Evolutionary conservation across 2,797 vertebrate genomes (phyloP).

Genomic region (Xerus rutilus): DNA sequence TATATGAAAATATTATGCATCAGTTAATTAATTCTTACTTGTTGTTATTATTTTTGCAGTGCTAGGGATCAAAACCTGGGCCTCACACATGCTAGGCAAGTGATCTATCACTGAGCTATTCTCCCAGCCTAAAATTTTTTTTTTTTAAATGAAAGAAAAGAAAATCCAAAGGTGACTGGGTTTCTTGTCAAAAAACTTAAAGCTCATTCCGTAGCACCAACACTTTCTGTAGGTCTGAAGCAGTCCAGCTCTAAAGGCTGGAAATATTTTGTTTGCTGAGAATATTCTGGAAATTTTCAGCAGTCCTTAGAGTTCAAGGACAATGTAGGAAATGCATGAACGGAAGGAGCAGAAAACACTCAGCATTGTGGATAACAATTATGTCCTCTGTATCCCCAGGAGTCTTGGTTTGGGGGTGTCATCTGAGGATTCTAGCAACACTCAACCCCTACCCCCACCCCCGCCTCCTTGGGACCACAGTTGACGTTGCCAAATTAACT

Average conservation of each 20-base stretch:
- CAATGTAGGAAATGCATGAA: background rate
- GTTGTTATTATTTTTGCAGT: background rate
- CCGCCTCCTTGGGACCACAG: background rate
- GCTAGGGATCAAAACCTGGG: background rate
- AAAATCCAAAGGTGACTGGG: background rate
- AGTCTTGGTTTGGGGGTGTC: background rate
- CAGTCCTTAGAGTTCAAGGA: background rate
- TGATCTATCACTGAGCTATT: background rate
- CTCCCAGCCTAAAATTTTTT: background rate
- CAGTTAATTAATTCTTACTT: background rate
- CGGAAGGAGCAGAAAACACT: background rate
- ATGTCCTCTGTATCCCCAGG: background rate
- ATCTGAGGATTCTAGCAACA: background rate
- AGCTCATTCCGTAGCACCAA: background rate
- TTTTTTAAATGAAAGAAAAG: background rate
- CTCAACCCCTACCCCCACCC: background rate
- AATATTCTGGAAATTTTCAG: conserved; percentile 18
- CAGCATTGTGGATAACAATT: accelerated
- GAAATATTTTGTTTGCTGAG: background rate
- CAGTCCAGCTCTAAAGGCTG: background rate
- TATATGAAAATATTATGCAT: background rate
- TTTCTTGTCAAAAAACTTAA: conserved; percentile 17
- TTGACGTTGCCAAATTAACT: background rate
- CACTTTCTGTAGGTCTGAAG: background rate
- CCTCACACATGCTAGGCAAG: background rate